These are phyloP conservation scores for Epinephelus awoara DNA, from an alignment of 2,797 vertebrate genomes.

Conservation along the genomic window DNA sequence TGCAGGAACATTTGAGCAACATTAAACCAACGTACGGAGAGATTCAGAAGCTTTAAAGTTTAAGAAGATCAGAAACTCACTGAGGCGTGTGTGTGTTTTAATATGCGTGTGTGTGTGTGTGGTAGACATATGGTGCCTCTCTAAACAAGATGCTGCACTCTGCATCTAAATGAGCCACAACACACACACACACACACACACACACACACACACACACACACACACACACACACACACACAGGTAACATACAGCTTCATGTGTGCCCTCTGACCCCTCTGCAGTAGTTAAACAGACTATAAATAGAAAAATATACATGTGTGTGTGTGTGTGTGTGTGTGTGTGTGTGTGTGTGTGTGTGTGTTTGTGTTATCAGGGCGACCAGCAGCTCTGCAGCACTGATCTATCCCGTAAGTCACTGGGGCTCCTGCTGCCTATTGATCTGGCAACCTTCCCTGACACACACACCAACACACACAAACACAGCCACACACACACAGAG, in stretches of 20 bases:
- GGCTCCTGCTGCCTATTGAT: constrained; percentile 75
- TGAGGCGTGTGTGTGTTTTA: constrained; percentile 1
- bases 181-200: neutral
- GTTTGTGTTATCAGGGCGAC: constrained; percentile 23
- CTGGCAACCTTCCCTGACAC: constrained; percentile 60
- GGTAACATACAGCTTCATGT: constrained; percentile 23
- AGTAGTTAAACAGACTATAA: constrained; percentile 41
- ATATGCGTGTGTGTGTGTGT: neutral
- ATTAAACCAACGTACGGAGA: neutral
- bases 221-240: constrained; percentile 34
- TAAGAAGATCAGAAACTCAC: constrained; percentile 4
- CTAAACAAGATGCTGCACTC: constrained; percentile 33
- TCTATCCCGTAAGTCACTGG: constrained; percentile 71
- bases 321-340: constrained; percentile 3
- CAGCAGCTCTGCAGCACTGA: constrained; percentile 64
- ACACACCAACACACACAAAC: constrained; percentile 31
- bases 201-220: constrained; percentile 23
- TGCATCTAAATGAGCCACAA: constrained; percentile 42
- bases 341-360: constrained; percentile 10
- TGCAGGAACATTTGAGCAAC: neutral
- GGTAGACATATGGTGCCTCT: constrained; percentile 43
- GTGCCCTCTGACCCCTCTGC: constrained; percentile 45
- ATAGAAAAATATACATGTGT: constrained; percentile 20
- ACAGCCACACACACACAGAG: constrained; percentile 22
- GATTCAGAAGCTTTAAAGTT: neutral